Evolutionary conservation across 2,797 vertebrate species (phyloP), one percentile per base, ranked within the genome.

Genomic region (Perodicticus potto): DNA sequence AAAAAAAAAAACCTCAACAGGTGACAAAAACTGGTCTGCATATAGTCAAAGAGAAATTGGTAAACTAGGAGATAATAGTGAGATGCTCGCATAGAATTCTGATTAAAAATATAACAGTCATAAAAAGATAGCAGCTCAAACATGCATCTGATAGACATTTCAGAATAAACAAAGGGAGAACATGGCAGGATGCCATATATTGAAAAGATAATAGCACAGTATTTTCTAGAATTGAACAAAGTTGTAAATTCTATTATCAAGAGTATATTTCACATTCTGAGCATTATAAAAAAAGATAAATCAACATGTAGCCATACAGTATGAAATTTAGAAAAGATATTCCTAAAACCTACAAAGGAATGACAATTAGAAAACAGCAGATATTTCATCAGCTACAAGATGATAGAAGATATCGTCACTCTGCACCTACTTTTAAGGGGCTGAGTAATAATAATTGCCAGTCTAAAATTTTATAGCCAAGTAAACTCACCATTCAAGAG

Each of bases 261-360:
- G 83, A 95, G 82, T 85, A n/a, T 87, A 88, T 37, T 91, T 73
- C 67, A 63, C 37, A 53, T 72, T 53, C 55, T 43, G 17, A 96
- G 22, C 3, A 89, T 37, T 63, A 74, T 3, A 87, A 80, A 84
- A 40, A 89, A 65, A 76, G 20, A 69, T 70, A 86, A 94, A 92
- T 5, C 29, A 96, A 76, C 11, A 70, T 6, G 11, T 45, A 93
- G 32, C 69, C 8, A 92, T 20, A 76, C 1, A 90, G 34, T 69
- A 23, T 81, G 29, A 95, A 93, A 84, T 10, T 77, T 9, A 20
- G 91, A 49, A 77, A 80, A 82, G 6, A 53, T 61, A 91, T 63
- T 84, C 59, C 81, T 81, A 95, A 88, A 82, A 76, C n/a, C 53
- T 93, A 93, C 43, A 91, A 83, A 91, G 43, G 8, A 94, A 45